Conservation (phyloP, 1,140 invertebrate species). For the Protaetia brevitarsis region DNA sequence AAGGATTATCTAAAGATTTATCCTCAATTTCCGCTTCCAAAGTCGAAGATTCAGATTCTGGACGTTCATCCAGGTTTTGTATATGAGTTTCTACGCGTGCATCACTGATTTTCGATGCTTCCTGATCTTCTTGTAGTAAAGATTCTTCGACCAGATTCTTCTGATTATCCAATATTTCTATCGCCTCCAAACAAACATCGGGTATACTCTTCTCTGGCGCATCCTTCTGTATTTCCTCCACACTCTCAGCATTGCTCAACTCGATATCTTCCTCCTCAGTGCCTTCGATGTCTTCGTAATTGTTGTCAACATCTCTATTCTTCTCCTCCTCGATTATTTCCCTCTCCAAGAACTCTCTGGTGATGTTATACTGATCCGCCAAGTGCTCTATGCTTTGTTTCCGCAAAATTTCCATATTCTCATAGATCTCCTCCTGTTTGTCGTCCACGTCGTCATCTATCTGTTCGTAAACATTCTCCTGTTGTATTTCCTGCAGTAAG, state of each 20-base stretch:
- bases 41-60: background rate
- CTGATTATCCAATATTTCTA: background rate
- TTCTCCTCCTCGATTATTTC: background rate
- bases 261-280: conserved; percentile 25
- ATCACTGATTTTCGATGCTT: conserved; percentile 18
- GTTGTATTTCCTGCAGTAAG: conserved; percentile 15
- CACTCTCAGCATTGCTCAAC: background rate
- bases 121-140: conserved; percentile 20
- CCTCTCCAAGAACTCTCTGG: conserved; percentile 11
- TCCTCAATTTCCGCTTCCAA: conserved; percentile 5
- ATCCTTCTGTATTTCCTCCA: background rate
- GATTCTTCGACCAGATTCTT: conserved; percentile 28
- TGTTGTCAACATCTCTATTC: conserved; percentile 24
- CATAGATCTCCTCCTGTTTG: conserved; percentile 17
- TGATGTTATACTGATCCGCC: background rate
- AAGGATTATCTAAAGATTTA: conserved; percentile 25
- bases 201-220: conserved; percentile 12
- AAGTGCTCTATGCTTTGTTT: conserved; percentile 13
- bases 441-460: conserved; percentile 11
- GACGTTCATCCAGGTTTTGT: conserved; percentile 28
- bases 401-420: background rate
- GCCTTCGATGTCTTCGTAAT: conserved; percentile 28
- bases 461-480: background rate
- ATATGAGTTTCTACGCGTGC: conserved; percentile 38
- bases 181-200: conserved; percentile 1